A percentile compares a stretch with the other conserved stretches of the same genome.
phyloP scores from a whole-genome alignment of 2,888 invertebrate genomes.

The Drosophila tripunctata region DNA sequence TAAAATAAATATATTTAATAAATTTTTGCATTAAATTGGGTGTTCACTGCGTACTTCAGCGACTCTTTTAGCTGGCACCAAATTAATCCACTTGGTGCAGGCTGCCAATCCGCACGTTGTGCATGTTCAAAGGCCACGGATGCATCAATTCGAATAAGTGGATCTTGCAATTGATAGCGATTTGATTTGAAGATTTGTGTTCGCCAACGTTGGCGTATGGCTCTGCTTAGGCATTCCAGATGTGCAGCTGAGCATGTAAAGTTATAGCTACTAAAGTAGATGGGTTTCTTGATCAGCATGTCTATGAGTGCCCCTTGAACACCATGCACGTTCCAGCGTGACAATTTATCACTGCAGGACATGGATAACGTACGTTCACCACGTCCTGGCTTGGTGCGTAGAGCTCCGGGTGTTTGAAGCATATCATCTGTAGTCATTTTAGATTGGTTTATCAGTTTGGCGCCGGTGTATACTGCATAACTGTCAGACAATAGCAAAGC shows the following conservation, averaged over 20 bases:
- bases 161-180: conserved; percentile 64
- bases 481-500: background rate
- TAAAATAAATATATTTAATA: conserved; percentile 61
- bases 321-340: conserved; percentile 94
- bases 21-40: background rate
- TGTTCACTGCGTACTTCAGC: conserved; percentile 70
- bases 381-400: conserved; percentile 95
- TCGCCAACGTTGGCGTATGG: conserved; percentile 84
- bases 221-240: conserved; percentile 86
- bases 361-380: conserved; percentile 95
- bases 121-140: conserved; percentile 83
- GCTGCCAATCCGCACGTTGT: conserved; percentile 83
- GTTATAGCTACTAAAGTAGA: conserved; percentile 89
- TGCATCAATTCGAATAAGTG: conserved; percentile 65
- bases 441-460: conserved; percentile 88
- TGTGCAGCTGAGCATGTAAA: conserved; percentile 89
- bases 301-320: conserved; percentile 93
- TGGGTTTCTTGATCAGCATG: conserved; percentile 87
- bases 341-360: conserved; percentile 97
- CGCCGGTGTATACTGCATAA: conserved; percentile 88
- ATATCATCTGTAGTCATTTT: conserved; percentile 72
- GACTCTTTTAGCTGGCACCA: conserved; percentile 86
- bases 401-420: conserved; percentile 89
- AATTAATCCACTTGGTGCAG: conserved; percentile 87
- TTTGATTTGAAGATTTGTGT: conserved; percentile 22